A percentile compares a stretch with the other conserved stretches of the same genome.
These are phyloP conservation scores for Scaeva pyrastri DNA, from an alignment of 2,888 invertebrate species.

Conservation along the genomic window DNA sequence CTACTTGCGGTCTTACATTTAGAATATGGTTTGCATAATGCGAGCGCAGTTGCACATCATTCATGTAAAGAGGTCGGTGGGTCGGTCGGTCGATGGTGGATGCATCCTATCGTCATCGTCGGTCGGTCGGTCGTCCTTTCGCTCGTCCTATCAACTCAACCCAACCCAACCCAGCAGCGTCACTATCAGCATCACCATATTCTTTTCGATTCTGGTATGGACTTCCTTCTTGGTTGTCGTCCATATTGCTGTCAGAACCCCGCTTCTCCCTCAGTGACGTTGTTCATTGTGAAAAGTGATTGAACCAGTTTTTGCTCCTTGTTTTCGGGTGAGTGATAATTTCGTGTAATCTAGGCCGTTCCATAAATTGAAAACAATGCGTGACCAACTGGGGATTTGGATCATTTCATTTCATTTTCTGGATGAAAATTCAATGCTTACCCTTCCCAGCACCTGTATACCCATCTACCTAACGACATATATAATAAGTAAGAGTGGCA, in stretches of 20 bases:
- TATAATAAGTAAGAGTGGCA: neutral
- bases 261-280: neutral
- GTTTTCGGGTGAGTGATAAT: slow-evolving; percentile 73
- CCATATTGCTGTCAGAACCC: slow-evolving; percentile 34
- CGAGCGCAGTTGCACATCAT: slow-evolving; percentile 56
- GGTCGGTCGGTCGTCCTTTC: no score
- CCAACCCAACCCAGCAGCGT: neutral
- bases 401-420: slow-evolving; percentile 44
- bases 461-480: neutral
- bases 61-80: slow-evolving; percentile 55
- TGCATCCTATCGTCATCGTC: neutral
- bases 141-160: neutral
- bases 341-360: slow-evolving; percentile 71
- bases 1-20: slow-evolving; percentile 58
- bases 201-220: neutral
- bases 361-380: slow-evolving; percentile 67
- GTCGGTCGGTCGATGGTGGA: slow-evolving; percentile 32
- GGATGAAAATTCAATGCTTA: slow-evolving; percentile 29
- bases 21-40: slow-evolving; percentile 72
- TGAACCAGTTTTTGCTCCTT: slow-evolving; percentile 65
- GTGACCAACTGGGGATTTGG: slow-evolving; percentile 67
- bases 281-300: slow-evolving; percentile 67
- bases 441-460: neutral
- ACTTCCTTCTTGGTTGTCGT: slow-evolving; percentile 26
- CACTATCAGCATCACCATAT: slow-evolving; percentile 4